These are phyloP conservation scores for Calidris pugnax DNA, from an alignment of 2,113 vertebrate species.

Conservation along the genomic window DNA sequence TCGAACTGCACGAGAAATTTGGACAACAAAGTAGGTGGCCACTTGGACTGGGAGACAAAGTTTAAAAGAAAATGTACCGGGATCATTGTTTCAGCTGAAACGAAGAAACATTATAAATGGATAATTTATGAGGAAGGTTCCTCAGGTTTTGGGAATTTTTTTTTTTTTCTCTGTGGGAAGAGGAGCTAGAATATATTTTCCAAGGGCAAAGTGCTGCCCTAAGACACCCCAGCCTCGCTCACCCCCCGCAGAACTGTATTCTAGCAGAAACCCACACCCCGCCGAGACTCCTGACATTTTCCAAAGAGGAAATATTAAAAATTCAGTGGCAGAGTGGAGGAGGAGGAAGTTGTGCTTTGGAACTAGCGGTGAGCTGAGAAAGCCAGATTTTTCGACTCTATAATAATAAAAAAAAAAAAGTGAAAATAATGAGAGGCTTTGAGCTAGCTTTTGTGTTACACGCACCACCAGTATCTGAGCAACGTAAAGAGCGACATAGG, in stretches of 20 bases:
- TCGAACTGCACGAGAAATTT: conserved; percentile 27
- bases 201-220: neutral
- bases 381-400: neutral
- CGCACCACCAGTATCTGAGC: neutral
- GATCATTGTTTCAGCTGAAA: conserved; percentile 56
- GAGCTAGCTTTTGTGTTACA: conserved; percentile 24
- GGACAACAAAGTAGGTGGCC: conserved; percentile 59
- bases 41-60: conserved; percentile 34
- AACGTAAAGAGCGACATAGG: neutral
- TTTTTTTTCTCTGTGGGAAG: neutral
- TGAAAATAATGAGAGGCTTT: conserved; percentile 30
- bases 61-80: conserved; percentile 11
- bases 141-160: neutral
- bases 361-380: neutral
- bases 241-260: neutral
- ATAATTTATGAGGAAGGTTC: conserved; percentile 23
- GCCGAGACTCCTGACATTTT: conserved; percentile 29
- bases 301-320: conserved; percentile 62
- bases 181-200: neutral
- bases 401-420: neutral
- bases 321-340: conserved; percentile 11
- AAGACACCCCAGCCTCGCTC: neutral
- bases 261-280: conserved; percentile 30
- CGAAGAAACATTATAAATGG: neutral
- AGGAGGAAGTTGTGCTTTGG: conserved; percentile 36